Conservation (phyloP, 2,888 invertebrate genomes). For the Arrhopalites spinosus region DNA sequence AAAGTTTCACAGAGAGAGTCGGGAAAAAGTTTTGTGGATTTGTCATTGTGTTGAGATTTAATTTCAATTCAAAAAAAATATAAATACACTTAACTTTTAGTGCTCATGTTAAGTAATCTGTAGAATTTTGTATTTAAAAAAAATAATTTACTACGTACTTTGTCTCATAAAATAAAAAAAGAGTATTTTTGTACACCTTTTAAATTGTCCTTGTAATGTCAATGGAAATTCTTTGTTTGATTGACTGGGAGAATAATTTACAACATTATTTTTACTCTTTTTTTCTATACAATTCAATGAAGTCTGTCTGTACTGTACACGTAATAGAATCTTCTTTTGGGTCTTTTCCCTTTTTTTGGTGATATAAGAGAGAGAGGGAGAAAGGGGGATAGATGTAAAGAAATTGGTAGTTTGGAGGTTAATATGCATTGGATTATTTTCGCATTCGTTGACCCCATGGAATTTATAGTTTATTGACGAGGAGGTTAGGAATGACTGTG, state of each 20-base stretch:
- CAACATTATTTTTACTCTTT: background rate
- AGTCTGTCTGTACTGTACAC: background rate
- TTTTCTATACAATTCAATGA: too few species aligned
- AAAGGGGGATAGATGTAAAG: background rate
- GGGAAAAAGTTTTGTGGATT: too few species aligned
- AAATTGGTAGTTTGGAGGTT: background rate
- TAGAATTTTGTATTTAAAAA: too few species aligned
- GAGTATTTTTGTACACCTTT: background rate
- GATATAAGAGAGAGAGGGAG: background rate
- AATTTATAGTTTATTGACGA: constrained; percentile 27
- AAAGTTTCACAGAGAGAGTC: too few species aligned
- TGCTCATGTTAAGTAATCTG: too few species aligned
- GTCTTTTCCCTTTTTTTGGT: too few species aligned
- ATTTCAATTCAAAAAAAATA: too few species aligned
- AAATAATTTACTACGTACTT: too few species aligned
- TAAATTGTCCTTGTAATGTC: background rate
- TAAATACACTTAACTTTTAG: too few species aligned
- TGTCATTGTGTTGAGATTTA: too few species aligned
- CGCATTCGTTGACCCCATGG: constrained; percentile 23
- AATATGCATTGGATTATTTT: constrained; percentile 6
- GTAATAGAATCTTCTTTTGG: too few species aligned
- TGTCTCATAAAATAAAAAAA: background rate
- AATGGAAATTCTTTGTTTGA: background rate
- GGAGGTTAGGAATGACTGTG: constrained; percentile 15
- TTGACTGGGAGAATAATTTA: background rate